Percentiles rank a stretch among this genome's conserved stretches.
Conservation (phyloP, 2,113 vertebrate genomes). For the Mormyrus lacerda region DNA sequence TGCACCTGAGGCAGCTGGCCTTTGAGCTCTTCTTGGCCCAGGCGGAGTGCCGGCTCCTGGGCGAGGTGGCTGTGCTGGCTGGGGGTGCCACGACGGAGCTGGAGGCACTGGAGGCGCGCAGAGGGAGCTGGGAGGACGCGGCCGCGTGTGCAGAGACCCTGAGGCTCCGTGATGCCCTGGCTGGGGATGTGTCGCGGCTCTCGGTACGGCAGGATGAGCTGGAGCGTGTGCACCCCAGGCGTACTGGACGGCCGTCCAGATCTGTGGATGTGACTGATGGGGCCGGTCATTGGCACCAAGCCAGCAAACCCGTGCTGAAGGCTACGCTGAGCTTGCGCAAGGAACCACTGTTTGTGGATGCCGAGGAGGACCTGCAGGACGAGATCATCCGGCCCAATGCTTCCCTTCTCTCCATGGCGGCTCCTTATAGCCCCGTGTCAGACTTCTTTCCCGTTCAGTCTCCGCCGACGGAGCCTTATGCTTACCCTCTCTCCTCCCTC, state of each 20-base stretch:
- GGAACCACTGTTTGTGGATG: slow-evolving; percentile 72
- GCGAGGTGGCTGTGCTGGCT: slow-evolving; percentile 82
- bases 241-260: slow-evolving; percentile 82
- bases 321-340: slow-evolving; percentile 82
- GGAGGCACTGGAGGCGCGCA: slow-evolving; percentile 76
- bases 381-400: slow-evolving; percentile 81
- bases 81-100: slow-evolving; percentile 79
- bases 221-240: slow-evolving; percentile 80
- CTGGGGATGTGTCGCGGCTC: slow-evolving; percentile 66
- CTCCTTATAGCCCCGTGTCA: slow-evolving; percentile 70
- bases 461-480: slow-evolving; percentile 60
- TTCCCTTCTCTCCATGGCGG: slow-evolving; percentile 74
- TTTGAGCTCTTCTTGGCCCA: slow-evolving; percentile 92
- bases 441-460: slow-evolving; percentile 74
- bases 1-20: slow-evolving; percentile 76
- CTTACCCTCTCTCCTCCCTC: slow-evolving; percentile 77
- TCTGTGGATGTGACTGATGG: slow-evolving; percentile 86
- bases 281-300: slow-evolving; percentile 83
- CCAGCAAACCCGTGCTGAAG: slow-evolving; percentile 78
- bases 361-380: slow-evolving; percentile 80
- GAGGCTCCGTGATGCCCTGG: slow-evolving; percentile 70
- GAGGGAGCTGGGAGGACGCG: slow-evolving; percentile 72
- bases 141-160: slow-evolving; percentile 80
- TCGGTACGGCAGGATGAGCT: slow-evolving; percentile 77
- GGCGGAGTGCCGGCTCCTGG: slow-evolving; percentile 86